Base-by-base conservation (phyloP, 2,888 invertebrate species). In the Linyphia triangularis region DNA sequence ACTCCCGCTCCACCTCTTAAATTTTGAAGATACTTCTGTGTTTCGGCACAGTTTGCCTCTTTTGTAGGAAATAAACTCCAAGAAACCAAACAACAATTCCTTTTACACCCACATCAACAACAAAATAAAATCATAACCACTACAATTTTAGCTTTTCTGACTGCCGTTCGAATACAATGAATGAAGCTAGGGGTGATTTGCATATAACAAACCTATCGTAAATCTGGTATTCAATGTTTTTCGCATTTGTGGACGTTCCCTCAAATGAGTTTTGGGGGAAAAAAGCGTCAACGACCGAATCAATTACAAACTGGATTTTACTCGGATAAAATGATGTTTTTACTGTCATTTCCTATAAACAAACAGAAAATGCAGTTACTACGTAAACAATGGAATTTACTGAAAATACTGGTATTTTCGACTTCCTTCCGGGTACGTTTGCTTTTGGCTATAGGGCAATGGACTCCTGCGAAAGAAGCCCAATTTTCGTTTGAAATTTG, bases 271-370 rank as follows among this genome's bases (percentile, higher is more conserved):
- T 40, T 40, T 13, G 13, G 22, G 13, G 22, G 37, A 69, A 43
- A 16, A 10, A 6, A 61, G 77, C 61, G 59, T 77, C 77, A 77
- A 63, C 61, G 77, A n/a, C 61, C 77, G 63, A 77, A 9, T 63
- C 37, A 33, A 75, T 69, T 40, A 9, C 61, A 22, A n/a, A 33
- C 59, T 33, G 30, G 7, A 61, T 77, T n/a, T 77, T 77, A 57
- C 77, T 19, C 30, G 37, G 26, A 43, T 26, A 40, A 26, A 22
- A 59, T 40, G 61, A 26, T 61, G 37, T 61, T 7, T 61, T n/a
- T 24, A 77, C 37, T 63, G 37, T 63, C 37, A 37, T 77, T 77
- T 77, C 19, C 77, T 51, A 51, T n/a, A 51, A 51, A n/a, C 16
- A 51, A 51, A 51, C 51, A 13, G 51, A 51, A 51, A 51, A 51